Base-by-base conservation (phyloP, 2,797 vertebrate species). In the Thalassophryne amazonica region DNA sequence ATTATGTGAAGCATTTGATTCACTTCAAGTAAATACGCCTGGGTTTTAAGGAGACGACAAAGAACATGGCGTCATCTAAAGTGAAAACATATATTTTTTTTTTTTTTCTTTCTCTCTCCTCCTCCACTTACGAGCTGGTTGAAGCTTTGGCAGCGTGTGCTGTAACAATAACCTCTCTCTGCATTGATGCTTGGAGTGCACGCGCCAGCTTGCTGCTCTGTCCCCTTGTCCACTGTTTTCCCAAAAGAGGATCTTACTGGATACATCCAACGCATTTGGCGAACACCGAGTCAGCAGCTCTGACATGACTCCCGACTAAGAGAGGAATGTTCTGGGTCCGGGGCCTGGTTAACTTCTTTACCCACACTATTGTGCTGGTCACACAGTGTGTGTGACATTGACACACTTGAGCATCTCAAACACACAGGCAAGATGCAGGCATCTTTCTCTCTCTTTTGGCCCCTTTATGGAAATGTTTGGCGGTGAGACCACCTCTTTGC, bases 11-110 rank as follows among this genome's bases (percentile, higher is more conserved):
- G 69, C 67, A 76, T 80, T 85, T 70, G 73, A 75, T 71, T 78
- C 49, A 77, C 78, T 84, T 83, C 73, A 76, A 53, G 60, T 42
- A 74, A 75, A 69, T 73, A 34, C 25, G 39, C 69, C 63, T 63
- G 53, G 56, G 64, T 79, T 75, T 78, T 63, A 39, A 65, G 59
- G 32, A 78, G 64, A 80, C 74, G 64, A 80, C 74, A 74, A 76
- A 76, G 60, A 74, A 63, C 65, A 65, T 72, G 78, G 76, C 78
- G 73, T 81, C 72, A 70, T 81, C 42, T 70, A 61, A 83, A 86
- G 73, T 78, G 69, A 83, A 86, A 84, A 75, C 84, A 87, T 76
- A 73, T 85, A 89, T n/a, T n/a, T n/a, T n/a, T n/a, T n/a, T n/a
- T n/a, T n/a, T n/a, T n/a, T n/a, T n/a, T n/a, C n/a, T n/a, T 81